A percentile compares a stretch with the other conserved stretches of the same genome.
These are phyloP conservation scores for Gymnorhina tibicen DNA, from an alignment of 2,113 vertebrate genomes.

Conservation along the genomic window DNA sequence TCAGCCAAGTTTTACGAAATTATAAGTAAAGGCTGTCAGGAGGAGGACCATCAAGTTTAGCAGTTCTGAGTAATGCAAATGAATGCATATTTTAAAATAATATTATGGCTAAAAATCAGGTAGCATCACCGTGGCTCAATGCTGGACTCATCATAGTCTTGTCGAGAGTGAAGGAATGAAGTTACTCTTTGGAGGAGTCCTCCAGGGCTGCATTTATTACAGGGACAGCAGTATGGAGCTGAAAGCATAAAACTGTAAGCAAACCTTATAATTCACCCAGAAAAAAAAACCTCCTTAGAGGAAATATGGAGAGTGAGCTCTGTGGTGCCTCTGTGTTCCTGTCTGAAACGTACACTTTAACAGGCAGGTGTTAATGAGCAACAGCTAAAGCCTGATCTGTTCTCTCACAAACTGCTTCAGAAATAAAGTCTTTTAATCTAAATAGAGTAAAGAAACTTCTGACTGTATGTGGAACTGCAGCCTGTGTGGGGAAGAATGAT, in stretches of 20 bases:
- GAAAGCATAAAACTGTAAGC: background rate
- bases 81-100: background rate
- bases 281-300: background rate
- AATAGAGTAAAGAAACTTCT: background rate
- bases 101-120: background rate
- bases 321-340: background rate
- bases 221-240: background rate
- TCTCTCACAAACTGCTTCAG: background rate
- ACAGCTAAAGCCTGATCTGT: background rate
- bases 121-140: background rate
- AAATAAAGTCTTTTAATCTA: background rate
- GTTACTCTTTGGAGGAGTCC: background rate
- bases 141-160: background rate
- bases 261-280: background rate
- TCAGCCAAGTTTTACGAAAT: background rate
- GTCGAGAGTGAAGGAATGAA: background rate
- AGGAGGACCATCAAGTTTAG: background rate
- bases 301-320: background rate
- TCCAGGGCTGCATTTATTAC: background rate
- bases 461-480: background rate
- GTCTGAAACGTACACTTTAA: background rate
- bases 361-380: background rate
- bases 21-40: background rate
- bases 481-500: background rate
- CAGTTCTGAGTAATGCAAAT: background rate